Evolutionary conservation across 2,888 invertebrate species (phyloP), one percentile per base, ranked within the genome.

Genomic region (Diploptera punctata): DNA sequence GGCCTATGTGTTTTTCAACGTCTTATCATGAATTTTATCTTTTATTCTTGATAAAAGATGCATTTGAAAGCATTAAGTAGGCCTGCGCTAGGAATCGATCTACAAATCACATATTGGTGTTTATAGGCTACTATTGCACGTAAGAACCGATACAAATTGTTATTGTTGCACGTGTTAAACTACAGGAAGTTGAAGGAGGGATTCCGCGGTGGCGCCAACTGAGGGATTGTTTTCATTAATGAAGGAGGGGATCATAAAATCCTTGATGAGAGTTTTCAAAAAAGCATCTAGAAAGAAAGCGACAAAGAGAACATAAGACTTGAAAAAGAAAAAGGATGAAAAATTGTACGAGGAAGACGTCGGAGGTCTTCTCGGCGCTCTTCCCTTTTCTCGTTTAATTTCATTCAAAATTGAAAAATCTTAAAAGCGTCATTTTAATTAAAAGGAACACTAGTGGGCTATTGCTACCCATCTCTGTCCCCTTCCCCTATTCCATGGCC

Each of bases 391-490:
- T 19, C 73, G 73, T 75, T 76, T 75, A 75, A 75, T 76, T 76
- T 76, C 75, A 76, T 76, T 76, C 76, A 76, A 76, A 76, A 76
- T 76, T 76, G 76, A 76, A 76, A 76, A 76, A 76, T 75, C 74
- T 75, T 74, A 76, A 74, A 73, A 73, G 74, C 73, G 75, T 75
- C 75, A 72, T 75, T 76, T 76, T 76, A 76, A 76, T 76, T 76
- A 76, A 76, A 74, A 74, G 72, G 72, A 74, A 72, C 72, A 72
- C 68, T 49, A 72, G 68, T 61, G 68, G 72, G 70, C 62, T 65
- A 65, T 19, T 62, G 47, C 62, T 57, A 57, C 31, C 31, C 57
- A 29, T 31, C 31, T 16, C 29, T 57, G 2, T n/a, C 57, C 57
- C 16, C 26, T 16, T 26, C n/a, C 24, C 54, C 21, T 26, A 2